Evolutionary conservation across 2,797 vertebrate genomes (phyloP), one percentile per base, ranked within the genome.

Genomic region (Tragelaphus eurycerus): DNA sequence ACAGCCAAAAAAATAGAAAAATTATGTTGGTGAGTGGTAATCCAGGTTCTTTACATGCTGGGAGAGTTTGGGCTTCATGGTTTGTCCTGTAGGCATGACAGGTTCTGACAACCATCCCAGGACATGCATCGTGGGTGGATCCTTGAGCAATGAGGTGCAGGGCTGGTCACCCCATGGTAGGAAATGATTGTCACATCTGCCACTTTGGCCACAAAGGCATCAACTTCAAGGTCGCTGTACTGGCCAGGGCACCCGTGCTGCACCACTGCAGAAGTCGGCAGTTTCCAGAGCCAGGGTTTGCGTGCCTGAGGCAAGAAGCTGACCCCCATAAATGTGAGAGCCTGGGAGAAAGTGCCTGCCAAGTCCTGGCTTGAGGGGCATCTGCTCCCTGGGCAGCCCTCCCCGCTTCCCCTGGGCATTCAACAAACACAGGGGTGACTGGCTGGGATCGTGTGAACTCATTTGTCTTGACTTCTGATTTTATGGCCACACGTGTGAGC

Each of bases 151-250:
- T 0, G 19, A 87, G 4, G 1, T 38, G 23, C 43, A 15, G 43
- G 27, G 27, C 46, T 48, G 34, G 43, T 84, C 43, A 43, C 50
- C 13, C 3, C 67, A 23, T 0, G 14, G 2, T 43, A 57, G 17
- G 34, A 48, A 74, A 88, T 34, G 52, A 38, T 29, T 34, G 19
- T 59, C 46, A 34, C 14, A 54, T 57, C 17, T 19, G 19, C 31
- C 25, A 27, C 29, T 19, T n/a, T 29, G 86, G 16, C 50, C 5
- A 4, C 71, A 89, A 83, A 81, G 43, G 4, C 25, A 38, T 46
- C 38, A 74, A 6, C 6, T 27, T 84, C 93, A 96, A 94, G 86
- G 94, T 96, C 50, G 8, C 31, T 6, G 59, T 59, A 23, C 48
- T 93, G 85, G 48, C 23, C 6, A 0, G 19, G 19, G n/a, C 23